Percentiles rank a stretch among this genome's conserved stretches.
phyloP scores from a whole-genome alignment of 37 sponge, comb jelly and placozoan species.

The Ianthella basta region DNA sequence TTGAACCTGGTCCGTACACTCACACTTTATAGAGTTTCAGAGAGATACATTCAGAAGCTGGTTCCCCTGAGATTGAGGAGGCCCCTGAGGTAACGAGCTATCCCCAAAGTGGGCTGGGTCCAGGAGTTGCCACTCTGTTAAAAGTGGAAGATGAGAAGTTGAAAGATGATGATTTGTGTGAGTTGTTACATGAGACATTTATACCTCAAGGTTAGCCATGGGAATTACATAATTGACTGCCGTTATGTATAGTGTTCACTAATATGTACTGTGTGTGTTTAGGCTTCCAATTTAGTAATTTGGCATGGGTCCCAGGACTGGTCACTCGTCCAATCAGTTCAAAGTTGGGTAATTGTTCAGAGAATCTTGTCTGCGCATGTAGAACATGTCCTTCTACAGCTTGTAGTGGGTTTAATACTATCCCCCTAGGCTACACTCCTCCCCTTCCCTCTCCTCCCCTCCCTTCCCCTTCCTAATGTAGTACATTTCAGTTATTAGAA shows the following conservation, averaged over 20 bases:
- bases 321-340: too few species aligned
- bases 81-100: background rate
- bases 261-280: too few species aligned
- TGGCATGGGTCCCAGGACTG: too few species aligned
- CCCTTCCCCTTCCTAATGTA: background rate
- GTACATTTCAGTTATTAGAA: background rate
- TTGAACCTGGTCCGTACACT: too few species aligned
- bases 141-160: slow-evolving; percentile 13
- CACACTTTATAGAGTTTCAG: background rate
- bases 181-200: background rate
- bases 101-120: background rate
- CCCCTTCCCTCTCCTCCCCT: background rate
- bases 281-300: too few species aligned
- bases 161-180: background rate
- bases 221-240: background rate
- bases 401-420: too few species aligned
- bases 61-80: slow-evolving; percentile 5
- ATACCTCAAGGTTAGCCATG: background rate
- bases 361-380: too few species aligned
- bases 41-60: background rate
- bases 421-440: slow-evolving; percentile 6
- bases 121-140: background rate
- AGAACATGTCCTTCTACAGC: background rate
- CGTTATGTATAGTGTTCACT: too few species aligned
- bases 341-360: too few species aligned